Conservation (phyloP, 2,797 vertebrate species). For the Microchirus variegatus region DNA sequence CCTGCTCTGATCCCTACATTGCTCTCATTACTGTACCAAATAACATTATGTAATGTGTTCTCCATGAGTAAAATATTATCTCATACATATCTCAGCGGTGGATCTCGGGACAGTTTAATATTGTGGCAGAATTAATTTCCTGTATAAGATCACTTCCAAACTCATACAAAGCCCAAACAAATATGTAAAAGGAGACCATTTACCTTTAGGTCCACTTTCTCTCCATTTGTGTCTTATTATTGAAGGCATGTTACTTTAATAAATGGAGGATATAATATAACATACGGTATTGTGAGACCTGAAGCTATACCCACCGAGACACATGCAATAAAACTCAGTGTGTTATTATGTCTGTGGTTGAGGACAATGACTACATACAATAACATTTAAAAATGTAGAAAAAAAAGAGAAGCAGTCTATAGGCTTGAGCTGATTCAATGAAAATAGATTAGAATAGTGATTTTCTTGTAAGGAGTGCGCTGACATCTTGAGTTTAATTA, state of each 20-base stretch:
- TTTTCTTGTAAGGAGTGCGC: too few relatives aligned
- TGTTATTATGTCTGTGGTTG: not conserved
- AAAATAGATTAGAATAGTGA: too few relatives aligned
- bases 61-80: constrained; percentile 8
- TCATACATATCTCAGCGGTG: constrained; percentile 5
- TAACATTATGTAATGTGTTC: constrained; percentile 4
- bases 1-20: not conserved
- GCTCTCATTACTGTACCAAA: constrained; percentile 7
- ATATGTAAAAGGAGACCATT: constrained; percentile 15
- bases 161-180: constrained; percentile 21
- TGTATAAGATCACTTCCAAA: constrained; percentile 30
- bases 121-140: constrained; percentile 39
- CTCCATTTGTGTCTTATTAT: constrained; percentile 6
- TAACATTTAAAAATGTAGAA: not conserved
- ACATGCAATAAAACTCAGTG: not conserved
- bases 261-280: not conserved
- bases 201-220: not conserved
- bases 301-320: not conserved
- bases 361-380: not conserved
- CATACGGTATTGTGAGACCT: not conserved
- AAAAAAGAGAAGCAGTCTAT: too few relatives aligned
- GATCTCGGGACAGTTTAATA: constrained; percentile 34
- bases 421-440: too few relatives aligned
- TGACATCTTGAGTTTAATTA: too few relatives aligned
- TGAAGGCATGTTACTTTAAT: constrained; percentile 1